phyloP scores from a whole-genome alignment of 2,888 invertebrate genomes.

The Spodoptera littoralis region DNA sequence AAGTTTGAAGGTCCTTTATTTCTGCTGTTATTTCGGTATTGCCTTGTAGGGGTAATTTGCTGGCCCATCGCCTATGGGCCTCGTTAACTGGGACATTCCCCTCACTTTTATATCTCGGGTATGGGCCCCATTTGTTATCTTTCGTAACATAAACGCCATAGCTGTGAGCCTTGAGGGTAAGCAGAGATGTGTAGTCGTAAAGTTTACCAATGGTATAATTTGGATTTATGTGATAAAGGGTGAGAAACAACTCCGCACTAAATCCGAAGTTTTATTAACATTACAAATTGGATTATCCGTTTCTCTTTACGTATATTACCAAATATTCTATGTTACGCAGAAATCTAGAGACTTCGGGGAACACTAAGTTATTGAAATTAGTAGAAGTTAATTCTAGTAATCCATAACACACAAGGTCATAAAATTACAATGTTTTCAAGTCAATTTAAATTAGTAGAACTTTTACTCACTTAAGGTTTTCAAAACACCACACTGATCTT shows the following conservation, averaged over 20 bases:
- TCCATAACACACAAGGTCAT: too few species aligned
- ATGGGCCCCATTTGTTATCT: conserved; percentile 43
- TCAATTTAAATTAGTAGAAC: too few species aligned
- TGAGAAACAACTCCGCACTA: not conserved
- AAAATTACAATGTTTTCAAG: too few species aligned
- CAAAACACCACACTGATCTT: too few species aligned
- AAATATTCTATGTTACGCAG: too few species aligned
- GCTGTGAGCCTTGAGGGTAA: conserved; percentile 7
- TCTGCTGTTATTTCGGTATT: conserved; percentile 37
- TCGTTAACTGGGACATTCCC: conserved; percentile 32
- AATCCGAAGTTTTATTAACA: not conserved
- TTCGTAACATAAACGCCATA: conserved; percentile 38
- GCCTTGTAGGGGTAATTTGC: conserved; percentile 35
- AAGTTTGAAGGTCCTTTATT: conserved; percentile 31
- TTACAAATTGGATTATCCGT: not conserved
- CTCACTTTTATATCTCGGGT: conserved; percentile 37
- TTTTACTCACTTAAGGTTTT: too few species aligned
- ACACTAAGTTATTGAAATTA: too few species aligned
- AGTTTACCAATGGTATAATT: conserved; percentile 8
- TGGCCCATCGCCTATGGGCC: conserved; percentile 33
- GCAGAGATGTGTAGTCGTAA: conserved; percentile 18
- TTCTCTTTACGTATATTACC: not conserved
- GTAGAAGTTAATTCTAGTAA: too few species aligned
- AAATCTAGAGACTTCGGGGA: too few species aligned
- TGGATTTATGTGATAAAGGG: conserved; percentile 19